These are phyloP conservation scores for Rhinolophus sinicus DNA, from an alignment of 2,113 vertebrate species.

Conservation along the genomic window DNA sequence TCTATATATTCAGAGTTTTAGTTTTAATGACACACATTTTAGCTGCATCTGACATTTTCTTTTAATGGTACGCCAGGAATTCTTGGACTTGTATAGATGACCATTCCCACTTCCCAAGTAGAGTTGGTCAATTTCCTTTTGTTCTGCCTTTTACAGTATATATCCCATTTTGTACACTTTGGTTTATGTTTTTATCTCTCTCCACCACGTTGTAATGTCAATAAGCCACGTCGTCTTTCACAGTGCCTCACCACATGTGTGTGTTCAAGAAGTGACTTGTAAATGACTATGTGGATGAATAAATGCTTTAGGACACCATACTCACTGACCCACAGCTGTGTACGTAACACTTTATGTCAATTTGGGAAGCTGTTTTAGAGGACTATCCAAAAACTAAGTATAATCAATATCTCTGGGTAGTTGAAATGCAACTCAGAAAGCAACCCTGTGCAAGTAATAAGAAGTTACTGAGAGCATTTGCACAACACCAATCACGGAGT, in stretches of 20 bases:
- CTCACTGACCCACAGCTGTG: conserved; percentile 42
- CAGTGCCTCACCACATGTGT: not conserved
- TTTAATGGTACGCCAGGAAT: not conserved
- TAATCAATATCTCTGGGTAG: conserved; percentile 50
- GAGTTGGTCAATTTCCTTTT: not conserved
- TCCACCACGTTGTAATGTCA: not conserved
- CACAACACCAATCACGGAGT: conserved; percentile 24
- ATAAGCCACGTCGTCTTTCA: not conserved
- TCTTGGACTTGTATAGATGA: not conserved
- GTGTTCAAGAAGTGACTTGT: conserved; percentile 35
- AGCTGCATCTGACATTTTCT: not conserved
- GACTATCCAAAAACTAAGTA: conserved; percentile 19
- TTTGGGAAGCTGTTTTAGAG: conserved; percentile 50
- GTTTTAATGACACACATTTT: not conserved
- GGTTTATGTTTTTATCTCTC: not conserved
- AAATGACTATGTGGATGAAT: conserved; percentile 32
- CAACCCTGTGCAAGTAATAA: conserved; percentile 17
- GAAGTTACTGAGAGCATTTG: conserved; percentile 46
- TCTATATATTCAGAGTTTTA: not conserved
- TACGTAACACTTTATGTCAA: conserved; percentile 30
- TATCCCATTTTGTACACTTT: not conserved
- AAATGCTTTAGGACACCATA: conserved; percentile 49
- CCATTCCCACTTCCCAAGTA: not conserved
- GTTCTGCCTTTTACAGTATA: not conserved
- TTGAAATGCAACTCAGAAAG: conserved; percentile 56